Evolutionary conservation across 2,113 vertebrate species (phyloP).

Genomic region (Etheostoma spectabile): DNA sequence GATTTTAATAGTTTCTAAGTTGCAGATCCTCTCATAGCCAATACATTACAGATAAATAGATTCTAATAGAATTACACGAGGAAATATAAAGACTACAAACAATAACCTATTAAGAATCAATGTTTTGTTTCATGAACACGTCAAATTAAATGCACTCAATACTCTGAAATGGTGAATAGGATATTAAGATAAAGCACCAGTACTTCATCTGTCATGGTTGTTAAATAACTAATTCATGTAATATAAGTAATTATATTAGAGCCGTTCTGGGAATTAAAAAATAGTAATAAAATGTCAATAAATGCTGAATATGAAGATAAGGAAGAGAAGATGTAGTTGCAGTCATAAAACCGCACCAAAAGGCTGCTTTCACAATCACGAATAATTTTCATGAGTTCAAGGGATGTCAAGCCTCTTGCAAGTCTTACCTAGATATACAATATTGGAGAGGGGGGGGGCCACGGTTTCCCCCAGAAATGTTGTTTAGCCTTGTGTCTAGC

Average conservation of each 20-base stretch:
- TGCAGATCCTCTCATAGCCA: neutral
- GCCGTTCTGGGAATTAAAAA: neutral
- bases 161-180: neutral
- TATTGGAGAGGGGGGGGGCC: no score
- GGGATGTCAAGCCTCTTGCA: no score
- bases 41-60: neutral
- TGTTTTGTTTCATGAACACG: neutral
- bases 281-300: no score
- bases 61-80: neutral
- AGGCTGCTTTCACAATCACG: no score
- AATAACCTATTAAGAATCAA: neutral
- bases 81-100: neutral
- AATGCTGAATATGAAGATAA: no score
- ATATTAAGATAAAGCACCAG: neutral
- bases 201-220: neutral
- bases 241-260: neutral
- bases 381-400: no score
- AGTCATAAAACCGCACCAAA: no score
- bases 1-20: constrained; percentile 20
- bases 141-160: neutral
- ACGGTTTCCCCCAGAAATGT: no score
- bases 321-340: no score
- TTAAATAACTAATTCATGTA: neutral
- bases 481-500: no score
- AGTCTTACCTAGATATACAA: no score